These are phyloP conservation scores for Leguminivora glycinivorella DNA, from an alignment of 1,140 invertebrate genomes.

Conservation along the genomic window DNA sequence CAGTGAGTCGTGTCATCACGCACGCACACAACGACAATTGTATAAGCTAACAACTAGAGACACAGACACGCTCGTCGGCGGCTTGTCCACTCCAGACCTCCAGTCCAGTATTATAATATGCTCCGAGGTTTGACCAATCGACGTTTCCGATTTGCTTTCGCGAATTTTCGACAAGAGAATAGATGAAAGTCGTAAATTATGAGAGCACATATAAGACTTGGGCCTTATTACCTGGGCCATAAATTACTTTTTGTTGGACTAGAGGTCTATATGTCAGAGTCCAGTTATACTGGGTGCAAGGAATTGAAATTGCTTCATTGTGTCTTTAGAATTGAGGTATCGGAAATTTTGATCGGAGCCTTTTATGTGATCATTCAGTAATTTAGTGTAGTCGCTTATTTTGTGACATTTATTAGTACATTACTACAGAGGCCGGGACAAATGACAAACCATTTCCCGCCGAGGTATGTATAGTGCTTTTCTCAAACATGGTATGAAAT, in stretches of 20 bases:
- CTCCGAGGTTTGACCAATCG: constrained; percentile 45
- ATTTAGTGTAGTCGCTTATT: no score
- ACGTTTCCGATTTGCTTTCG: constrained; percentile 44
- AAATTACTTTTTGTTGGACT: neutral
- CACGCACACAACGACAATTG: no score
- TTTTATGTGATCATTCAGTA: neutral
- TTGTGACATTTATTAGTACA: no score
- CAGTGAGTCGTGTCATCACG: no score
- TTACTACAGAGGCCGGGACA: no score
- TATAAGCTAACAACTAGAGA: no score
- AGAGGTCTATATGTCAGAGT: neutral
- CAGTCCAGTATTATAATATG: no score
- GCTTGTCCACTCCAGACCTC: no score
- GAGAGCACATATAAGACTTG: neutral
- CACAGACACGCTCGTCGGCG: no score
- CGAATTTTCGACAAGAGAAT: constrained; percentile 26
- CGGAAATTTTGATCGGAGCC: neutral
- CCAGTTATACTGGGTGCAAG: neutral
- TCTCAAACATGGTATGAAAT: no score
- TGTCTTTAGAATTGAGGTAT: neutral
- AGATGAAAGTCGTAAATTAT: constrained; percentile 26
- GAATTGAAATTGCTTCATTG: constrained; percentile 13
- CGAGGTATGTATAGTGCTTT: no score
- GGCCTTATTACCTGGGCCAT: constrained; percentile 3
- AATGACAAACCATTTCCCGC: no score